Evolutionary conservation across 2,888 invertebrate species (phyloP).

Genomic region (Tricholauxania praeusta): DNA sequence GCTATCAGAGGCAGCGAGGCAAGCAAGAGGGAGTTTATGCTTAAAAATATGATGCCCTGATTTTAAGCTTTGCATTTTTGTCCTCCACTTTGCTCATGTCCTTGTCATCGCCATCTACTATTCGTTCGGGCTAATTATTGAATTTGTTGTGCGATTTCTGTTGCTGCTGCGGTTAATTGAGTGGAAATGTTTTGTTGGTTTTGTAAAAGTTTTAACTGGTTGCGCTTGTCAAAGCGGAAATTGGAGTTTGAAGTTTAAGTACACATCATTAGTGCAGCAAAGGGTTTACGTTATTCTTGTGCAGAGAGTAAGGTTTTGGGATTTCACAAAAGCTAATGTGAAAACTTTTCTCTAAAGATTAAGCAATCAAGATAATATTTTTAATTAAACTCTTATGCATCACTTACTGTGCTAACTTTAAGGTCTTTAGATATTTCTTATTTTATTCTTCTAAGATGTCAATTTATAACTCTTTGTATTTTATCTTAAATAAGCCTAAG

Average conservation of each 20-base stretch:
- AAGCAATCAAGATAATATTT: too few relatives aligned
- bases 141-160: constrained; percentile 48
- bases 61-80: neutral
- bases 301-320: too few relatives aligned
- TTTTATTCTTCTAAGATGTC: too few relatives aligned
- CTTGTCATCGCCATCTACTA: constrained; percentile 11
- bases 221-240: constrained; percentile 18
- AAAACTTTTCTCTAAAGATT: too few relatives aligned
- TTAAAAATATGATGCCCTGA: constrained; percentile 17
- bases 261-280: neutral
- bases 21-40: neutral
- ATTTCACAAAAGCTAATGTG: too few relatives aligned
- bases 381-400: too few relatives aligned
- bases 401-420: too few relatives aligned
- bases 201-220: constrained; percentile 47
- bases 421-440: too few relatives aligned
- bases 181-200: constrained; percentile 32
- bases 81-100: neutral
- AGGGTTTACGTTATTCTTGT: too few relatives aligned
- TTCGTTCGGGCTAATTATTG: constrained; percentile 50
- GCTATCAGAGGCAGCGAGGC: constrained; percentile 30
- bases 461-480: too few relatives aligned
- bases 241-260: neutral
- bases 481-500: too few relatives aligned
- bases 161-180: constrained; percentile 35